Conservation (phyloP, 2,888 invertebrate genomes). For the Lysandra coridon region DNA sequence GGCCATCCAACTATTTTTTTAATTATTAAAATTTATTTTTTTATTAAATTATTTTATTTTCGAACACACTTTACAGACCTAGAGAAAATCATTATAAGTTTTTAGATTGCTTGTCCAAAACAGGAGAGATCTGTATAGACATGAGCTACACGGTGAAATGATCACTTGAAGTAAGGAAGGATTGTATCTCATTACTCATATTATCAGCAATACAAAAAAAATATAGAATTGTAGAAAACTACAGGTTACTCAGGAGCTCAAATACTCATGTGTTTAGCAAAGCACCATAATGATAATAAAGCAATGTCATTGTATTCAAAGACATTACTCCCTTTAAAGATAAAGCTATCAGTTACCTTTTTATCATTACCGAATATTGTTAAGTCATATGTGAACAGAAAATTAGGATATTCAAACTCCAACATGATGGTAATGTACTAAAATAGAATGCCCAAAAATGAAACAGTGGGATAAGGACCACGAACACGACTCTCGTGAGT, state of each 20-base stretch:
- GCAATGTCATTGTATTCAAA: slow-evolving; percentile 29
- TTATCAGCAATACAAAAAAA: slow-evolving; percentile 15
- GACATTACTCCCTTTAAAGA: slow-evolving; percentile 31
- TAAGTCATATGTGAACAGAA: slow-evolving; percentile 62
- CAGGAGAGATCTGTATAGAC: background rate
- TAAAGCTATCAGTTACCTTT: slow-evolving; percentile 54
- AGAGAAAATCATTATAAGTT: background rate
- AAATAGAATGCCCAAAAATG: slow-evolving; percentile 80
- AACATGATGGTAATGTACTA: slow-evolving; percentile 78
- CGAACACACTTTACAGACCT: slow-evolving; percentile 5
- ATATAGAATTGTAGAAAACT: background rate
- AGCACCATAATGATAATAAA: slow-evolving; percentile 23
- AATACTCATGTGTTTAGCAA: slow-evolving; percentile 21
- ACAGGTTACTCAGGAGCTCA: slow-evolving; percentile 15
- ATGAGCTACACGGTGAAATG: background rate
- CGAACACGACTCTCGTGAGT: slow-evolving; percentile 53
- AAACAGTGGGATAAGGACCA: slow-evolving; percentile 64
- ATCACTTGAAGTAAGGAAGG: background rate
- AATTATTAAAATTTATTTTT: background rate
- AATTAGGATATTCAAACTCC: slow-evolving; percentile 71
- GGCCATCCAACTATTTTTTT: background rate
- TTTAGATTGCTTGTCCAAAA: background rate
- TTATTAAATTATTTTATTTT: background rate
- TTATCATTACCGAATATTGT: slow-evolving; percentile 52
- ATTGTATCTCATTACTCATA: slow-evolving; percentile 13